phyloP scores from a whole-genome alignment of 1,140 invertebrate species.

The Marisa cornuarietis region DNA sequence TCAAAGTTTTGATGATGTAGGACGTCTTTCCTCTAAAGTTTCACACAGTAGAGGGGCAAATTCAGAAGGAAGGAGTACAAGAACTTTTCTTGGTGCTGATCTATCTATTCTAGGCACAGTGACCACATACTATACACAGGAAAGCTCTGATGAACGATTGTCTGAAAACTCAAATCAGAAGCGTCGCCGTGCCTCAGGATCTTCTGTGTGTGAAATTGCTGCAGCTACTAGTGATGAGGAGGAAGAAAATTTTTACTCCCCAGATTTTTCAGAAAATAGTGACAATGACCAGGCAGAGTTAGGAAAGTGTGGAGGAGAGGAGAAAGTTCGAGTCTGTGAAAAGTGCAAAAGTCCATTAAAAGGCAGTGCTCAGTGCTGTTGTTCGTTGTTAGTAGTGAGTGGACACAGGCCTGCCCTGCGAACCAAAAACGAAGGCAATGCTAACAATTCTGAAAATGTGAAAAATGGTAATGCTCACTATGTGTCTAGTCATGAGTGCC shows the following conservation, averaged over 20 bases:
- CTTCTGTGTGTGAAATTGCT: constrained; percentile 25
- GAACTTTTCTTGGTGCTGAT: constrained; percentile 36
- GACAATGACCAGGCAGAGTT: constrained; percentile 31
- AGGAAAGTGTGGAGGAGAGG: constrained; percentile 3
- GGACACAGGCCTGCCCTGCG: constrained; percentile 30
- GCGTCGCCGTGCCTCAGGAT: constrained; percentile 12
- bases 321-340: constrained; percentile 17
- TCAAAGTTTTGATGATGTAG: constrained; percentile 35
- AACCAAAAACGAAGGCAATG: constrained; percentile 28
- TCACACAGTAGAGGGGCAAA: constrained; percentile 18
- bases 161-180: constrained; percentile 21
- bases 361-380: constrained; percentile 18
- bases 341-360: constrained; percentile 13
- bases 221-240: constrained; percentile 28
- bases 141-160: constrained; percentile 9
- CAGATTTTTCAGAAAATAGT: constrained; percentile 36
- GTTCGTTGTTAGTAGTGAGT: constrained; percentile 18
- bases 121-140: constrained; percentile 35
- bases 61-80: constrained; percentile 14
- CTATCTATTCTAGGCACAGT: constrained; percentile 35
- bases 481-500: constrained; percentile 35
- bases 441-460: constrained; percentile 26
- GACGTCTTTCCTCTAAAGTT: constrained; percentile 28
- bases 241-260: constrained; percentile 39
- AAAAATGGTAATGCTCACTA: constrained; percentile 18